These are phyloP conservation scores for Chrysomela aeneicollis DNA, from an alignment of 2,888 invertebrate species.

Conservation along the genomic window DNA sequence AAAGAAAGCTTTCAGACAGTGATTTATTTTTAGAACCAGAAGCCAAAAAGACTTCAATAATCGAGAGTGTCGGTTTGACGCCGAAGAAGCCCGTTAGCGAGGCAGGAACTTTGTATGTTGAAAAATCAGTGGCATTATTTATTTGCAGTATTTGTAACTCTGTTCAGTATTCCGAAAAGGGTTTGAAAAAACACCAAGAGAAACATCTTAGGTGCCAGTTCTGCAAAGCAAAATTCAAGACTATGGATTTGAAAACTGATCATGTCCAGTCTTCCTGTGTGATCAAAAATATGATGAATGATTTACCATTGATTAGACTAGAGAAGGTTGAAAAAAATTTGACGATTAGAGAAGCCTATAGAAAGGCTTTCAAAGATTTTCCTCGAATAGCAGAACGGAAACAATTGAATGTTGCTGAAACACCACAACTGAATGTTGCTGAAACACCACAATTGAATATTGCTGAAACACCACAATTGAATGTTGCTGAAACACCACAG, in stretches of 20 bases:
- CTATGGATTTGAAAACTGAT: conserved; percentile 35
- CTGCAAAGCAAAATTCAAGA: conserved; percentile 42
- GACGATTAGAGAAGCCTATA: conserved; percentile 36
- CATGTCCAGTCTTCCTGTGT: conserved; percentile 42
- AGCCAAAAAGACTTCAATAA: not conserved
- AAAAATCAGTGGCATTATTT: conserved; percentile 22
- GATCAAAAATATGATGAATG: conserved; percentile 39
- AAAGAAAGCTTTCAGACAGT: conserved; percentile 14
- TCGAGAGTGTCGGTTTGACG: conserved; percentile 6
- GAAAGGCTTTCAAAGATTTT: conserved; percentile 34
- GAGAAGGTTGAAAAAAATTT: conserved; percentile 39
- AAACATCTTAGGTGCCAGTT: conserved; percentile 47
- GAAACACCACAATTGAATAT: not conserved
- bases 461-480: too few species aligned
- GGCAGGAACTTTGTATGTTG: not conserved
- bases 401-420: not conserved
- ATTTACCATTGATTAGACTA: conserved; percentile 37
- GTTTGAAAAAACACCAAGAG: conserved; percentile 40
- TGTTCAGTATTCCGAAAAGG: conserved; percentile 34
- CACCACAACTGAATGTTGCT: not conserved
- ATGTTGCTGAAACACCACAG: not conserved
- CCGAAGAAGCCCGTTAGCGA: not conserved
- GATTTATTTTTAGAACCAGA: not conserved
- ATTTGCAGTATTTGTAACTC: conserved; percentile 46
- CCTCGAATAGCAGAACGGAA: not conserved